These are phyloP conservation scores for Ectemnius cavifrons DNA, from an alignment of 2,888 invertebrate species.

Conservation along the genomic window DNA sequence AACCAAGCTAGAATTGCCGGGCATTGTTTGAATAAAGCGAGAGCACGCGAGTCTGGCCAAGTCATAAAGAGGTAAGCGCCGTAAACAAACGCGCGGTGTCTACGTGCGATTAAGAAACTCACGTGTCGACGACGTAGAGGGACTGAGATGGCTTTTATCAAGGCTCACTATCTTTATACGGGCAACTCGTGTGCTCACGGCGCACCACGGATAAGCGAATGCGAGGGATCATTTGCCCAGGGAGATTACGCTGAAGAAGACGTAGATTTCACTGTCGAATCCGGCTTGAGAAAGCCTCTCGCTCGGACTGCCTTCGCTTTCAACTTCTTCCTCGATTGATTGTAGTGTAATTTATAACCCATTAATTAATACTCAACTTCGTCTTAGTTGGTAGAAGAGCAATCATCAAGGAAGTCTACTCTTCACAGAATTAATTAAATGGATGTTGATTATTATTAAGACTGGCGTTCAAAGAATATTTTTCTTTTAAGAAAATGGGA, in stretches of 20 bases:
- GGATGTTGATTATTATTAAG: no score
- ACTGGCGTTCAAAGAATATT: no score
- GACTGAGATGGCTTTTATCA: slow-evolving; percentile 1
- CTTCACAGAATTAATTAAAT: no score
- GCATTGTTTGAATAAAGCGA: no score
- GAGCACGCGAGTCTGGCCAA: background rate
- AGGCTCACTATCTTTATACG: background rate
- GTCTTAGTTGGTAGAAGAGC: no score
- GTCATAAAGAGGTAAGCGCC: slow-evolving; percentile 1
- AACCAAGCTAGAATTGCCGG: no score
- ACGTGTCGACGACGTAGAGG: slow-evolving; percentile 3
- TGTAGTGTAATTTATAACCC: no score
- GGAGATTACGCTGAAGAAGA: slow-evolving; percentile 4
- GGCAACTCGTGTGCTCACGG: slow-evolving; percentile 2
- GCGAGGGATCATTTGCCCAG: slow-evolving; percentile 5
- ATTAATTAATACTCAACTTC: no score
- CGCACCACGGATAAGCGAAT: slow-evolving; percentile 1
- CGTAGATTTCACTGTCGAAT: slow-evolving; percentile 4
- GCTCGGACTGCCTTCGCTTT: background rate
- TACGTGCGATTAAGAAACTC: slow-evolving; percentile 7
- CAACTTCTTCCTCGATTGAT: no score
- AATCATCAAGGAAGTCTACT: no score
- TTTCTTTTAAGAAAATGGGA: no score
- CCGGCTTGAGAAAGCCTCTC: slow-evolving; percentile 6
- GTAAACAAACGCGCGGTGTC: slow-evolving; percentile 1